A percentile compares a stretch with the other conserved stretches of the same genome.
Evolutionary conservation across 2,888 invertebrate species (phyloP).

Genomic region (Agrotis clavis): DNA sequence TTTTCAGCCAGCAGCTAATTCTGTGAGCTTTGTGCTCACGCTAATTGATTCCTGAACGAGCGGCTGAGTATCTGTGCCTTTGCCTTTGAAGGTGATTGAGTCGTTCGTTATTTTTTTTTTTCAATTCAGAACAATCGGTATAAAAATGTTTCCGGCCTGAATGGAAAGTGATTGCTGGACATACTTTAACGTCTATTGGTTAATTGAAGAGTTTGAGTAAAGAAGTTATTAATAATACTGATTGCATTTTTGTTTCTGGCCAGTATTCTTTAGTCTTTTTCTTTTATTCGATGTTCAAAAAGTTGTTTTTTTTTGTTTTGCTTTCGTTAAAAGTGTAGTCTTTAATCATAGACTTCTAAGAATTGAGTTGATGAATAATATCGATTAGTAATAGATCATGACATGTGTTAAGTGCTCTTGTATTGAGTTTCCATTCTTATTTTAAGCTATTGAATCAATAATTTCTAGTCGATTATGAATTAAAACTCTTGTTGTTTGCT

Average conservation of each 20-base stretch:
- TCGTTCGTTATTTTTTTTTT: constrained; percentile 61
- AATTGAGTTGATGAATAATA: constrained; percentile 41
- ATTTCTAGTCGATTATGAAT: neutral
- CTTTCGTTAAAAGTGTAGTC: neutral
- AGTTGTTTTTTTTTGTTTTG: neutral
- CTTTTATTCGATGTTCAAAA: neutral
- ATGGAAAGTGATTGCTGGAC: constrained; percentile 36
- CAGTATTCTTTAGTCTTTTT: neutral
- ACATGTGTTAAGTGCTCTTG: constrained; percentile 14
- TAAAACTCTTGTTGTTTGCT: neutral
- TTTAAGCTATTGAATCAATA: constrained; percentile 6
- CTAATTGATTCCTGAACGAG: constrained; percentile 87
- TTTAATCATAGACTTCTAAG: constrained; percentile 16
- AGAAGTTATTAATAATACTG: constrained; percentile 25
- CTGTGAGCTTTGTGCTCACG: constrained; percentile 80
- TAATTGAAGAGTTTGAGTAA: constrained; percentile 14
- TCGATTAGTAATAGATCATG: constrained; percentile 10
- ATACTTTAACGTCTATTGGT: constrained; percentile 40
- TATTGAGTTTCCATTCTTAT: constrained; percentile 14
- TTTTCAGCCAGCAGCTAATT: constrained; percentile 77
- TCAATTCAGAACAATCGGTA: constrained; percentile 24
- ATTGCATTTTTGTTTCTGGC: neutral
- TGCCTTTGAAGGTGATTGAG: constrained; percentile 80
- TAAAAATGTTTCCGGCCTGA: constrained; percentile 48
- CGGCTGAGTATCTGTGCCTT: constrained; percentile 74